Base-by-base conservation (phyloP, 2,113 vertebrate species). In the Sylvilagus bachmani region DNA sequence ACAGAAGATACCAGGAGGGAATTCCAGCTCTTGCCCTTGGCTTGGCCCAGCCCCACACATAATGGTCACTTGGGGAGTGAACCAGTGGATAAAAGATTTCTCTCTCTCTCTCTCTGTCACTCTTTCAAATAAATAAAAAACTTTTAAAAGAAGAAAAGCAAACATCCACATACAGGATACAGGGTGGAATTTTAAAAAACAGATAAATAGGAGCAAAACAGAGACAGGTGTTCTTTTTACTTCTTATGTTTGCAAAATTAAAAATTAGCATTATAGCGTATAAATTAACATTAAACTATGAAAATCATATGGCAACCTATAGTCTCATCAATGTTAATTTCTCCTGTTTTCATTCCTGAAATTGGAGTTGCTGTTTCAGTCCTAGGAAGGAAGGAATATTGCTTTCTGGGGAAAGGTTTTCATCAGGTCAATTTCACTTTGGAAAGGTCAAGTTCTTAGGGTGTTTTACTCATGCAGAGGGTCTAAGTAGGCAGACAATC, bases 401-500 rank as follows among this genome's bases (percentile, higher is more conserved):
- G 19, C 82, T 86, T 83, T 91, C 25, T 88, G 80, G 95, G 53
- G 36, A 96, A 87, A 49, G 25, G 6, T 67, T 89, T 79, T 61
- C 64, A 85, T 64, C 75, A 95, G 86, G 3, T 91, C 95, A 84
- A 44, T 92, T 96, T 29, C 70, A 82, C 67, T 96, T 97, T 64
- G 66, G 85, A 90, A 97, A 97, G 92, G 96, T n/a, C 13, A 88
- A 31, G 13, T 97, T 97, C 86, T 93, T 92, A 49, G 0, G 25
- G 31, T 36, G n/a, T 81, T 95, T 71, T 58, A 61, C 64, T 92
- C 71, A 58, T 31, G 75, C 49, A 38, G 61, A 92, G 94, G 92
- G 55, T 71, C 92, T 95, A 33, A 0, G 0, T 70, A 80, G 85
- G 69, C 38, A 89, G 71, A 90, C 96, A 97, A 86, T 96, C 97